Evolutionary conservation across 1,140 invertebrate genomes (phyloP), one percentile per base, ranked within the genome.

Genomic region (Hyles euphorbiae): DNA sequence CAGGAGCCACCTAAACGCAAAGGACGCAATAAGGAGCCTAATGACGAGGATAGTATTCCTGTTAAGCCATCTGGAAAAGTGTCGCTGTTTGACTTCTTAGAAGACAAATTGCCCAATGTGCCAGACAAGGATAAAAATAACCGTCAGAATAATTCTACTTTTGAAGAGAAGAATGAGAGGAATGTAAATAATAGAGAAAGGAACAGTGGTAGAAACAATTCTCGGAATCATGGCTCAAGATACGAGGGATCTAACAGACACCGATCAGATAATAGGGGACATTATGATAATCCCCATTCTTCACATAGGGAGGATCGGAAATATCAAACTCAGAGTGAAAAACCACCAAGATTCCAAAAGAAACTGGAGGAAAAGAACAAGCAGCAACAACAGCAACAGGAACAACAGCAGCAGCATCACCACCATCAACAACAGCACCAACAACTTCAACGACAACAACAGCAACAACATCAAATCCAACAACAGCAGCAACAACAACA

Each of bases 61-160:
- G 84, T 91, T 22, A 96, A 96, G 83, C 95, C 96, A 3, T 95
- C 94, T 56, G 95, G 94, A 12, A 96, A 94, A 80, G 93, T 96
- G 1, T 96, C 95, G 1, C 83, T 97, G 2, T 97, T 97, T 88
- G 95, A 96, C 82, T 98, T 96, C 77, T 89, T 97, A 3, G 95
- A 96, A 78, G 93, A 95, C 68, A 96, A 96, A 89, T 87, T 97
- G 32, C 94, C 94, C 50, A 88, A 92, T 59, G 90, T 92, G 33
- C 78, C 85, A 59, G 88, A 89, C 55, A 85, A 77, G 49, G 86
- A 90, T 46, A 86, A 70, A 58, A 81, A 76, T 58, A 83, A 59
- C 53, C 70, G 83, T 10, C 67, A 79, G 60, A 72, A 76, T 55
- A 77, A 72, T 53, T 66, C 72, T 5, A 67, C 63, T 46, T 55